Evolutionary conservation across 1,140 invertebrate genomes (phyloP).

Genomic region (Archivesica marissinica): DNA sequence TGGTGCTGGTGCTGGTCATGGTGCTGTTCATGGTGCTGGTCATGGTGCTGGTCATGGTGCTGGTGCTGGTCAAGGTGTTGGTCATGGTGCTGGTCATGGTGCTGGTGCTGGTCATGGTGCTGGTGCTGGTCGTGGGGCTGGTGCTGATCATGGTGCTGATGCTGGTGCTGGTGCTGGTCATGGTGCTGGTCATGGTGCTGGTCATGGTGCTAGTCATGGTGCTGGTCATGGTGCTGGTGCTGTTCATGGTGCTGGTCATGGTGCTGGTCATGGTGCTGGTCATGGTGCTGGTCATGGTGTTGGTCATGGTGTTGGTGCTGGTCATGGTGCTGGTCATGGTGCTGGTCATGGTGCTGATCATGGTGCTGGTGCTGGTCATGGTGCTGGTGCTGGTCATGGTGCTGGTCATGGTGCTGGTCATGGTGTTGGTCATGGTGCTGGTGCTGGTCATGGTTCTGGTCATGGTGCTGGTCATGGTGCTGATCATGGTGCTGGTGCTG

Average conservation of each 20-base stretch:
- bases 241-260: neutral
- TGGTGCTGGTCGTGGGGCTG: neutral
- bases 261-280: neutral
- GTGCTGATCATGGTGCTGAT: neutral
- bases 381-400: neutral
- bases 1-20: neutral
- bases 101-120: neutral
- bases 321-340: neutral
- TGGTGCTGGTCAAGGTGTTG: neutral
- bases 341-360: neutral
- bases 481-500: neutral
- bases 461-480: neutral
- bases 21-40: neutral
- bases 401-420: neutral
- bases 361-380: neutral
- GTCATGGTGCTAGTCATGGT: constrained; percentile 17
- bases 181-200: neutral
- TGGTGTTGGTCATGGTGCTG: neutral
- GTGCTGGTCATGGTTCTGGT: neutral
- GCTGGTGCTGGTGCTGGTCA: neutral
- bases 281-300: neutral
- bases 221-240: neutral
- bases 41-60: neutral
- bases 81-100: neutral
- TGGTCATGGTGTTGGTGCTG: neutral